Conservation (phyloP, 2,113 vertebrate genomes). For the Atlantisia rogersi region DNA sequence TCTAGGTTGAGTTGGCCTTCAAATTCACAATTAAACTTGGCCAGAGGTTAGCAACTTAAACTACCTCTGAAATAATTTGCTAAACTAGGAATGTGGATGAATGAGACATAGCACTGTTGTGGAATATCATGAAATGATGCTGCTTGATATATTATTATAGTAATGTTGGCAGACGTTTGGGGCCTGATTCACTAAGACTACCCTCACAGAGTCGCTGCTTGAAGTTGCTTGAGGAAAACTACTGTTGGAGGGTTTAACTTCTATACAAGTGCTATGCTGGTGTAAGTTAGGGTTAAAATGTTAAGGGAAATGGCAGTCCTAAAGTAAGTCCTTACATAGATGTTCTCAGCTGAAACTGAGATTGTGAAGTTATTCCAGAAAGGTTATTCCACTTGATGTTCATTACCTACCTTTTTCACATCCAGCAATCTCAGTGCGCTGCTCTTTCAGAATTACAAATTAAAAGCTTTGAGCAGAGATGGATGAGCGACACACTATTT, state of each 20-base stretch:
- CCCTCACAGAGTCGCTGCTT: not conserved
- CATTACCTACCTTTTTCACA: not conserved
- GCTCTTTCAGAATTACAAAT: not conserved
- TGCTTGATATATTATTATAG: not conserved
- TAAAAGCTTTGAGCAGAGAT: not conserved
- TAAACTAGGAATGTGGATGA: not conserved
- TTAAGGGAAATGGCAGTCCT: not conserved
- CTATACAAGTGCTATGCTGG: not conserved
- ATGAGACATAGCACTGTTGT: not conserved
- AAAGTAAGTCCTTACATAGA: not conserved
- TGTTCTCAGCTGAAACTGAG: not conserved
- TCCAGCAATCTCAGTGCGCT: not conserved
- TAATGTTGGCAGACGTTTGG: not conserved
- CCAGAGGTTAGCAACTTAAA: no score
- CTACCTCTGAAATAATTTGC: not conserved
- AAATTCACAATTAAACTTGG: no score
- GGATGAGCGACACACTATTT: not conserved
- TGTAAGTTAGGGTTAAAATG: not conserved
- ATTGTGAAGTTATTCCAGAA: not conserved
- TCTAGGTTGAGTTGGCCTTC: no score
- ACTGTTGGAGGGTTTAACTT: not conserved
- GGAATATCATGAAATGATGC: not conserved
- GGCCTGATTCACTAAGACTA: not conserved
- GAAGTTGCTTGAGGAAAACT: not conserved
- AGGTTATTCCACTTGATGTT: not conserved